Conservation (phyloP, 1,140 invertebrate species). For the Steinernema feltiae region DNA sequence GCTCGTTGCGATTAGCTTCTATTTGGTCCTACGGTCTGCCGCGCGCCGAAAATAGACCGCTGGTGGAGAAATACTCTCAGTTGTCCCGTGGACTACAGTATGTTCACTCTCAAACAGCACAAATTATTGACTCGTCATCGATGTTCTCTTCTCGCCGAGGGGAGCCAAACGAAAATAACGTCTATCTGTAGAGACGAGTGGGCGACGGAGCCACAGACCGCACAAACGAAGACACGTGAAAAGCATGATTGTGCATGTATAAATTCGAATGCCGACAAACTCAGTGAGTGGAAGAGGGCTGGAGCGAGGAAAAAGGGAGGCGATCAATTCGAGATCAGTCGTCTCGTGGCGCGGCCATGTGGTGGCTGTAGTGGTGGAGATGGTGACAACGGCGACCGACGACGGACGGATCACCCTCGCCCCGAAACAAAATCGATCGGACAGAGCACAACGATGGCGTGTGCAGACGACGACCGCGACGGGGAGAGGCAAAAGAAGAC, state of each 20-base stretch:
- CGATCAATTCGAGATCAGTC: slow-evolving; percentile 7
- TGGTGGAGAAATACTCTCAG: too few relatives aligned
- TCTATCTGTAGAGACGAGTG: not conserved
- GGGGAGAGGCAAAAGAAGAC: not conserved
- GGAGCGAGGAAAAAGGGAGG: not conserved
- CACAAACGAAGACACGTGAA: not conserved
- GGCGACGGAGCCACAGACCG: not conserved
- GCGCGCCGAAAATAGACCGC: too few relatives aligned
- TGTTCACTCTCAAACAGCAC: not conserved
- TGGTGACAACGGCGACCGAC: slow-evolving; percentile 3
- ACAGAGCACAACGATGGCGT: not conserved
- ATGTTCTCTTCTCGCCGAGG: not conserved
- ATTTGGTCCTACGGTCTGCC: too few relatives aligned
- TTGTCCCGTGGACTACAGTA: not conserved
- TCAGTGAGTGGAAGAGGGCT: not conserved
- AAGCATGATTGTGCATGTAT: not conserved
- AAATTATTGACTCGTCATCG: not conserved
- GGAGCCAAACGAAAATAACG: not conserved
- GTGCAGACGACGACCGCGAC: slow-evolving; percentile 9
- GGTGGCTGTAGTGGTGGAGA: not conserved
- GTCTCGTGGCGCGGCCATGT: not conserved
- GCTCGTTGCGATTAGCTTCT: too few relatives aligned
- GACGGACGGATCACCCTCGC: slow-evolving; percentile 5
- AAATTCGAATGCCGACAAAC: not conserved
- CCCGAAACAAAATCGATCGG: slow-evolving; percentile 10